Percentiles rank a stretch among this genome's conserved stretches.
Evolutionary conservation across 2,113 vertebrate species (phyloP).

Genomic region (Cochlearius cochlearius): DNA sequence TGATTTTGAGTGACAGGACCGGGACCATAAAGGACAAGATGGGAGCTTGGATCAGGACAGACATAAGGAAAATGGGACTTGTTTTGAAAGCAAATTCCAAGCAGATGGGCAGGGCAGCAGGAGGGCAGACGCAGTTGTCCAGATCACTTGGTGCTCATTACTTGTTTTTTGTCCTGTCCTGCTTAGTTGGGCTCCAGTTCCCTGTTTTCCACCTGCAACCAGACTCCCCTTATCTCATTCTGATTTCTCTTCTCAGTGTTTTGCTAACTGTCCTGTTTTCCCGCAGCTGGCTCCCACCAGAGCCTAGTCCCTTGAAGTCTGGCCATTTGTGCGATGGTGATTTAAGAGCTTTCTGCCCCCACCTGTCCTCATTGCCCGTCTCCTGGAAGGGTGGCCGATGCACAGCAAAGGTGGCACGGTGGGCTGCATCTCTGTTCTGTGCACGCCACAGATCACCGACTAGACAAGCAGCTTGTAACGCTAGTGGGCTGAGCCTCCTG

Average conservation of each 20-base stretch:
- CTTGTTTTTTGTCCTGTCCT: background rate
- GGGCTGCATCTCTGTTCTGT: background rate
- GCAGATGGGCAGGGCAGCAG: constrained; percentile 50
- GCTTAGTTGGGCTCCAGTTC: background rate
- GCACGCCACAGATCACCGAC: no score
- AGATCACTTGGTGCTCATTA: background rate
- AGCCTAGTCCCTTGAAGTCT: background rate
- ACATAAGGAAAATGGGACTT: background rate
- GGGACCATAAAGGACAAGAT: background rate
- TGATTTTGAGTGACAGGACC: background rate
- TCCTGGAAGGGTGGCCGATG: background rate
- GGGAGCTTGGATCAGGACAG: background rate
- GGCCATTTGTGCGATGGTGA: accelerated
- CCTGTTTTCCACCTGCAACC: constrained; percentile 5
- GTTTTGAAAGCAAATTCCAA: constrained; percentile 13
- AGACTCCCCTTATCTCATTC: background rate
- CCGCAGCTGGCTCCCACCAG: background rate
- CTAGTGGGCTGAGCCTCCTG: background rate
- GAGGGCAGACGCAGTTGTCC: background rate
- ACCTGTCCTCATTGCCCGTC: background rate
- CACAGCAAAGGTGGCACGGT: accelerated
- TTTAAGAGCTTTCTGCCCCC: background rate
- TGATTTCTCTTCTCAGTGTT: background rate
- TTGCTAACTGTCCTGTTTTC: background rate
- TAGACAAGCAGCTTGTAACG: background rate